A percentile compares a stretch with the other conserved stretches of the same genome.
Evolutionary conservation across 2,113 vertebrate genomes (phyloP).

Genomic region (Cynocephalus volans): DNA sequence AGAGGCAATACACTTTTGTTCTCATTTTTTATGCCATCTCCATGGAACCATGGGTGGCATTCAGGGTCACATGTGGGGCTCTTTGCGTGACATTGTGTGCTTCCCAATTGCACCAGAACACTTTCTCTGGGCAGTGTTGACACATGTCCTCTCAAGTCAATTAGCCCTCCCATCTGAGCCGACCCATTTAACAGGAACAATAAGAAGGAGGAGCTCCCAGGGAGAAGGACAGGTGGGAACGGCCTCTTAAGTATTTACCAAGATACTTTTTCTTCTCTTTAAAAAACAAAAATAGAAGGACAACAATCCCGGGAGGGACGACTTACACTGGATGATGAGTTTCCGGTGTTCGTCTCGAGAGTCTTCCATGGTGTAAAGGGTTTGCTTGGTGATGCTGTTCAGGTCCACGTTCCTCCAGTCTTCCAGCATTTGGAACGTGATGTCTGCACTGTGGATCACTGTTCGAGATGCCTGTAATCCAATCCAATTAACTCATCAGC

Average conservation of each 20-base stretch:
- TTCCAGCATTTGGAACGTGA: slow-evolving; percentile 99
- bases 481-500: slow-evolving; percentile 85
- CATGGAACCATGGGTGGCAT: not conserved
- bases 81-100: not conserved
- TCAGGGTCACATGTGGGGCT: not conserved
- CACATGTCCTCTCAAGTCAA: not conserved
- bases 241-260: not conserved
- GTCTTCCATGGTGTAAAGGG: slow-evolving; percentile 99
- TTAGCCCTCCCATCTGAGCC: not conserved
- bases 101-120: not conserved
- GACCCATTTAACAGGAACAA: not conserved
- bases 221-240: not conserved
- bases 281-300: not conserved
- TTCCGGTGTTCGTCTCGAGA: slow-evolving; percentile 96
- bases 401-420: slow-evolving; percentile 99
- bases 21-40: not conserved
- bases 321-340: slow-evolving; percentile 97
- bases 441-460: slow-evolving; percentile 99
- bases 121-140: not conserved
- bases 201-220: not conserved
- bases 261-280: not conserved
- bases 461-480: slow-evolving; percentile 96
- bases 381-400: slow-evolving; percentile 99
- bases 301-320: not conserved
- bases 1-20: not conserved